Evolutionary conservation across 2,113 vertebrate species (phyloP).

Genomic region (Diadophis punctatus): DNA sequence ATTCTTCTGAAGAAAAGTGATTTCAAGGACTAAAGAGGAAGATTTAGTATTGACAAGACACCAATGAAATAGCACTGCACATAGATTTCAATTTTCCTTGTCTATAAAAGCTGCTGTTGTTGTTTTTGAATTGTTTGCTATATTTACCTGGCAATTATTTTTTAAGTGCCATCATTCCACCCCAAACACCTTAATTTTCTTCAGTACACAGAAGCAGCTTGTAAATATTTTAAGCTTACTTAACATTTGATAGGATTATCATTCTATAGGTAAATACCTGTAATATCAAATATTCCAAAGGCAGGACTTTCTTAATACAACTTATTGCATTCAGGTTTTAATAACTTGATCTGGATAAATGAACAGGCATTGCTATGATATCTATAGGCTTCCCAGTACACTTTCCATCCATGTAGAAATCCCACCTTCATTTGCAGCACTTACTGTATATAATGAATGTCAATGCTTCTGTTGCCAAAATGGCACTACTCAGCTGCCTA

Average conservation of each 20-base stretch:
- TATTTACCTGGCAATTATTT: background rate
- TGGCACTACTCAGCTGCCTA: background rate
- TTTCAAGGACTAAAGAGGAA: background rate
- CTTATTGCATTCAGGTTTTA: background rate
- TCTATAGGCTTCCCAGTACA: background rate
- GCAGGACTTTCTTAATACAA: background rate
- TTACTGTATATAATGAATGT: background rate
- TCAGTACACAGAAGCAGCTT: background rate
- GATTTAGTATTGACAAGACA: background rate
- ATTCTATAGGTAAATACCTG: background rate
- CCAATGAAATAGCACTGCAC: background rate
- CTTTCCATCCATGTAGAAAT: background rate
- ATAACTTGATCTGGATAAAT: background rate
- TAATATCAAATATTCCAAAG: background rate
- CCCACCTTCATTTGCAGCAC: background rate
- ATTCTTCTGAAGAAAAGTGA: constrained; percentile 6
- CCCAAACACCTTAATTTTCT: background rate
- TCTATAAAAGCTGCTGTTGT: background rate
- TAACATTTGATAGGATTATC: background rate
- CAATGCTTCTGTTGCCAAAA: background rate
- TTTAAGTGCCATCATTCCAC: background rate
- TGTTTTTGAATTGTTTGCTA: background rate
- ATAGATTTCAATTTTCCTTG: background rate
- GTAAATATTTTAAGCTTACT: background rate
- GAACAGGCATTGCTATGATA: background rate